A percentile compares a stretch with the other conserved stretches of the same genome.
These are phyloP conservation scores for Nebria brevicollis DNA, from an alignment of 2,888 invertebrate genomes.

Conservation along the genomic window DNA sequence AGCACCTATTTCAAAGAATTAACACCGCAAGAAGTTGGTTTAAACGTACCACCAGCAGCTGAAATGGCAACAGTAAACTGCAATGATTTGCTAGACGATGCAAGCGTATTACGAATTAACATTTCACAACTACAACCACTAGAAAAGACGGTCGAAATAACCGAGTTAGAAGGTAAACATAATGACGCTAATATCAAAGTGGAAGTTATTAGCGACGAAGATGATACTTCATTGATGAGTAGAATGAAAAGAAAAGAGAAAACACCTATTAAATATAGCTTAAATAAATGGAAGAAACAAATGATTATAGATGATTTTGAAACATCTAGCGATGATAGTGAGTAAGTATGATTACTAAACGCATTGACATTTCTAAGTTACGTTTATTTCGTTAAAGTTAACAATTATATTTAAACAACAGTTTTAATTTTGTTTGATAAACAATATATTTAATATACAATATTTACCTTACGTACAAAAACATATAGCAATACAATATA, in stretches of 20 bases:
- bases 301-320: background rate
- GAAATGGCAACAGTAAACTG: constrained; percentile 27
- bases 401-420: too few species aligned
- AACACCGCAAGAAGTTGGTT: constrained; percentile 52
- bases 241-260: constrained; percentile 21
- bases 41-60: constrained; percentile 48
- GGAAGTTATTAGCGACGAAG: constrained; percentile 17
- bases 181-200: constrained; percentile 18
- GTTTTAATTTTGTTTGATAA: too few species aligned
- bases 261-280: constrained; percentile 4
- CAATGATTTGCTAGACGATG: constrained; percentile 8
- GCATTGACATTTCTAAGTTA: too few species aligned
- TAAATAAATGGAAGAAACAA: constrained; percentile 2
- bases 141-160: background rate
- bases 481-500: too few species aligned
- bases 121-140: constrained; percentile 7
- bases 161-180: background rate
- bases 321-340: background rate
- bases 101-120: constrained; percentile 3
- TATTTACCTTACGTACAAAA: too few species aligned
- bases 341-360: background rate
- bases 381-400: too few species aligned
- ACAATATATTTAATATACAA: too few species aligned
- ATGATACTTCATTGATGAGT: constrained; percentile 13
- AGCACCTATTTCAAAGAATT: constrained; percentile 47